Evolutionary conservation across 2,113 vertebrate genomes (phyloP), one percentile per base, ranked within the genome.

Genomic region (Calypte anna): DNA sequence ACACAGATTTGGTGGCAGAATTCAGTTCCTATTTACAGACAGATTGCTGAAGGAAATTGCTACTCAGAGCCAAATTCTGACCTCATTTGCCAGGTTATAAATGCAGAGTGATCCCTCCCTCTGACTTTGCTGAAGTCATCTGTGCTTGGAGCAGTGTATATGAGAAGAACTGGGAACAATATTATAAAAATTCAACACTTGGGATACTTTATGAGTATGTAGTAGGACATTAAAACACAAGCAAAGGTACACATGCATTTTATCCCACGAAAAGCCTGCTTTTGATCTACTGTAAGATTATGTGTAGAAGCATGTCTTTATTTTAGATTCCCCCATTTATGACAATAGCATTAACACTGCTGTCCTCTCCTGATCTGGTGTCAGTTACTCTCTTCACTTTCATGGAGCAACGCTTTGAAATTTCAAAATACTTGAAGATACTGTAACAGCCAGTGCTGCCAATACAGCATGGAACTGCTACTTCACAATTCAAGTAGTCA

Each of bases 401-500:
- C 91, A 82, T 75, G 87, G 82, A 93, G 92, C 18, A 95, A 97
- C 78, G 62, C 96, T 97, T 96, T 93, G 97, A 98, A 97, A 97
- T 97, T 97, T 95, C 96, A 94, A 96, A 97, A 97, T 97, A 94
- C 94, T 96, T 92, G 88, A 96, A 97, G 94, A 94, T 94, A 96
- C 95, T 97, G 93, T 98, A 97, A 96, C 93, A 97, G 95, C 96
- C 94, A 81, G 91, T 92, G 81, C 96, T 97, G 97, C 97, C 96
- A 96, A 97, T 97, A 96, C 82, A 66, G 38, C 75, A 82, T 95
- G 92, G 97, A 97, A 93, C 94, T 83, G 93, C 97, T 97, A 96
- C 97, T 98, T 98, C 98, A 97, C 97, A 98, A 98, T 97, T 98
- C 98, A 98, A 98, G 97, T 96, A 98, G 97, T 98, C 97, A 97